Evolutionary conservation across 2,797 vertebrate genomes (phyloP), one percentile per base, ranked within the genome.

Genomic region (Pipistrellus pygmaeus): DNA sequence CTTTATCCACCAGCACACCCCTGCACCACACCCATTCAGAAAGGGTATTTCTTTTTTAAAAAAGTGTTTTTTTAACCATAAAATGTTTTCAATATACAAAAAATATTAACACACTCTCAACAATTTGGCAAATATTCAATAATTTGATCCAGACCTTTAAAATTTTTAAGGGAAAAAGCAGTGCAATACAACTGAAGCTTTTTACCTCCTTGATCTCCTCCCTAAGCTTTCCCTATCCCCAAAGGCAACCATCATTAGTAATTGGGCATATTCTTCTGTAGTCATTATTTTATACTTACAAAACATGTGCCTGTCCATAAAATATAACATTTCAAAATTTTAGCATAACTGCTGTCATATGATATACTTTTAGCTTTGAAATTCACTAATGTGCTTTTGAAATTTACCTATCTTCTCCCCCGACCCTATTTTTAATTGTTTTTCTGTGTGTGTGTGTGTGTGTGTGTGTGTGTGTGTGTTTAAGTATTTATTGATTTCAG

Each of bases 1-100:
- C 46, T 69, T 82, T 12, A 77, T 3, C 68, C 7, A 85, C 30
- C 51, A 69, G 6, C 15, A 30, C 15, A 76, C 8, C 25, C 25
- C 53, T 48, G 8, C 7, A 66, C 21, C 51, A 60, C 25, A 69
- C 9, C 48, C 53, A 27, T 25, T 72, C 14, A 82, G 68, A 88
- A 82, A 87, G n/a, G 8, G 8, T 10, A 69, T 35, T 30, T 64
- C 48, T 75, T 77, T 41, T n/a, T n/a, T n/a, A 46, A 3, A 3
- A 7, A 38, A 35, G n/a, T n/a, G n/a, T 27, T 68, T 62, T 48
- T 84, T 18, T 23, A 77, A 81, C 35, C 62, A 72, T 68, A 38
- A 73, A 88, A 64, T 68, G 6, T 68, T 84, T 85, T 62, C 82
- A 76, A 87, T 53, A 53, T 41, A 71, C 21, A 60, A 92, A 75